Evolutionary conservation across 2,888 invertebrate genomes (phyloP).

Genomic region (Thymelicus lineola): DNA sequence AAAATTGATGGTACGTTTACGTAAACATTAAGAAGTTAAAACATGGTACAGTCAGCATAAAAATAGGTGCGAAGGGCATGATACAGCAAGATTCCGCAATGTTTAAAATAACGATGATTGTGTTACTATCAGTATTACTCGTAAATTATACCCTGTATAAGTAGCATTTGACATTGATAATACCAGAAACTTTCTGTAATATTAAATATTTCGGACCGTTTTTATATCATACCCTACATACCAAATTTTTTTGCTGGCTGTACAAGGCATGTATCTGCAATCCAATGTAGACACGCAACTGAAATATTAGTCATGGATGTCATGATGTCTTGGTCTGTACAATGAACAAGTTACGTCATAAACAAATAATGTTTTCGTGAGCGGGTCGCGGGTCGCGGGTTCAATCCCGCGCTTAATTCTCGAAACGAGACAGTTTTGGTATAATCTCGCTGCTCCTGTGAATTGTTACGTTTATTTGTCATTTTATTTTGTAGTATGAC

Average conservation of each 20-base stretch:
- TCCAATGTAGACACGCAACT: conserved; percentile 26
- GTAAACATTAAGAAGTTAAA: neutral
- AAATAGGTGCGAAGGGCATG: no score
- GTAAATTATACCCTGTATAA: no score
- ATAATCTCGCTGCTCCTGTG: conserved; percentile 40
- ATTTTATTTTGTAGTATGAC: conserved; percentile 28
- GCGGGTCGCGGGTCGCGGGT: conserved; percentile 57
- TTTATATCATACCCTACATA: no score
- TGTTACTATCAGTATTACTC: no score
- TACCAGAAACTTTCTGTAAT: no score
- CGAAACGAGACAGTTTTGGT: conserved; percentile 54
- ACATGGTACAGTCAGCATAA: neutral
- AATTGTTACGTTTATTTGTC: conserved; percentile 36
- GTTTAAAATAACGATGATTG: no score
- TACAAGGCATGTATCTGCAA: conserved; percentile 11
- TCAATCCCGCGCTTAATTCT: conserved; percentile 58
- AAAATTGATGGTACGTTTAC: neutral
- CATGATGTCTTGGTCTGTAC: conserved; percentile 8
- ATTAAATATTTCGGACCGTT: no score
- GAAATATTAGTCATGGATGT: conserved; percentile 35
- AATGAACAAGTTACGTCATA: conserved; percentile 57
- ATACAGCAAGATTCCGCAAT: no score
- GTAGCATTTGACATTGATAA: no score
- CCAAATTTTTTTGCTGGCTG: neutral
- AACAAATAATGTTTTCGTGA: conserved; percentile 56